phyloP scores from a whole-genome alignment of 2,888 invertebrate genomes.

The Aplocera efformata region DNA sequence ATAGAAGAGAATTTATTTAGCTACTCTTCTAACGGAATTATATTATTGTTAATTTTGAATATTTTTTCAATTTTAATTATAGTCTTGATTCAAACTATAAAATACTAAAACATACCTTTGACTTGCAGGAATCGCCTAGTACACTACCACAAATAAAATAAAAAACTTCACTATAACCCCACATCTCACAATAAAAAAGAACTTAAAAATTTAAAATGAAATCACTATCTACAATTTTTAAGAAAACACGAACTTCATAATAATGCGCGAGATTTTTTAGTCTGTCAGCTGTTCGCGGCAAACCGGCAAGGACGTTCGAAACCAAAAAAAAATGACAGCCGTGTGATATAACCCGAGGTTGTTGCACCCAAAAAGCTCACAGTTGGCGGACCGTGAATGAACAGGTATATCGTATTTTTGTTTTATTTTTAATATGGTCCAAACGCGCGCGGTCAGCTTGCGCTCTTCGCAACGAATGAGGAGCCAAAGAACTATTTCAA shows the following conservation, averaged over 20 bases:
- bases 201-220: background rate
- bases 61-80: too few species aligned
- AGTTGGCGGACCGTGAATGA: slow-evolving; percentile 62
- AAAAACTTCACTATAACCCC: slow-evolving; percentile 7
- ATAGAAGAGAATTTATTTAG: too few species aligned
- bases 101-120: slow-evolving; percentile 6
- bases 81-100: too few species aligned
- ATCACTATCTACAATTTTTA: background rate
- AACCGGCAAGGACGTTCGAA: slow-evolving; percentile 59
- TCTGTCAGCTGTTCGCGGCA: slow-evolving; percentile 63
- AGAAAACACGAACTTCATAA: slow-evolving; percentile 7
- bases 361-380: slow-evolving; percentile 54
- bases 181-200: slow-evolving; percentile 10
- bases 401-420: slow-evolving; percentile 52
- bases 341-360: slow-evolving; percentile 57
- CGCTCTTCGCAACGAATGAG: slow-evolving; percentile 72
- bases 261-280: slow-evolving; percentile 22
- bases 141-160: slow-evolving; percentile 2
- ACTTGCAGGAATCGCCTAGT: background rate
- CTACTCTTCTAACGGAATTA: too few species aligned
- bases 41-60: too few species aligned
- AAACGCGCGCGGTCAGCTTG: slow-evolving; percentile 62
- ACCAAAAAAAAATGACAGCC: slow-evolving; percentile 44
- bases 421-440: slow-evolving; percentile 29
- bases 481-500: slow-evolving; percentile 75